Base-by-base conservation (phyloP, 37 sponge, comb jelly and placozoan species). In the Beroe ovata region DNA sequence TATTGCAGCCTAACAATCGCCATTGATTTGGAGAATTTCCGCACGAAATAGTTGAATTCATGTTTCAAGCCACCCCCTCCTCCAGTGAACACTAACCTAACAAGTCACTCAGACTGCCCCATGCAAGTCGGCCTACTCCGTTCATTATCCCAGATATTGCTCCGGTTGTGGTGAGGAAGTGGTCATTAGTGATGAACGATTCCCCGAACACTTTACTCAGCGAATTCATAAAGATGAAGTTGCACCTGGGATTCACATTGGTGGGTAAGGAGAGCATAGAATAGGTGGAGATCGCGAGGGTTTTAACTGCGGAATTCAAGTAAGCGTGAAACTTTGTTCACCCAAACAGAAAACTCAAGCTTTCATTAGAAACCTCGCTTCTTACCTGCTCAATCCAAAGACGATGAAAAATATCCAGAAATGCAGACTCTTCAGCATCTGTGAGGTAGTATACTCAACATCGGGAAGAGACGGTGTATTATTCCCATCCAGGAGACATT, bases 211-310 rank as follows among this genome's bases (percentile, higher is more conserved):
- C 84, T 40, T 77, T 77, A 40, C 84, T 77, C 47, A 77, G 84
- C 54, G 84, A 77, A 54, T 77, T 77, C 84, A 77, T 77, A 54
- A 77, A 77, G 28, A 77, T 77, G 54, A 77, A 77, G 33, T 77
- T 35, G 21, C 84, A 42, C 84, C 84, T 77, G 54, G 25, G 11
- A n/a, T n/a, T n/a, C n/a, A n/a, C n/a, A n/a, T n/a, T n/a, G n/a
- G n/a, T n/a, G n/a, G n/a, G n/a, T n/a, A n/a, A n/a, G n/a, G n/a
- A n/a, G n/a, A n/a, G n/a, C n/a, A n/a, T n/a, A n/a, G n/a, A n/a
- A n/a, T n/a, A n/a, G n/a, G n/a, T n/a, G n/a, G n/a, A n/a, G n/a
- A n/a, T n/a, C n/a, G n/a, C n/a, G n/a, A n/a, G n/a, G n/a, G n/a
- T n/a, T n/a, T n/a, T n/a, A n/a, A n/a, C n/a, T n/a, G n/a, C n/a